Conservation (phyloP, 2,888 invertebrate species). For the Coenonympha glycerion region DNA sequence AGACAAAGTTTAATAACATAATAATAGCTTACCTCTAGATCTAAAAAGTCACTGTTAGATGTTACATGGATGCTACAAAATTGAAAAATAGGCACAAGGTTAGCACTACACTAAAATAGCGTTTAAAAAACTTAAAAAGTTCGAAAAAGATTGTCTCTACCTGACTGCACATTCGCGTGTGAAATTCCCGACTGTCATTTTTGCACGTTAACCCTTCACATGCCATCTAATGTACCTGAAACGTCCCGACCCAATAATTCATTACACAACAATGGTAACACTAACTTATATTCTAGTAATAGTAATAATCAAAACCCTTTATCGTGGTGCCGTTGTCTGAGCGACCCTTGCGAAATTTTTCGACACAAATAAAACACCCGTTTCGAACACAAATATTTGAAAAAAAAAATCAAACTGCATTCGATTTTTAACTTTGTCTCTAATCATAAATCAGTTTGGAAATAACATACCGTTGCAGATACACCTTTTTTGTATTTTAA, state of each 20-base stretch:
- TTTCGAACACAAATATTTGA: conserved; percentile 69
- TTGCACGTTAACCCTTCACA: conserved; percentile 70
- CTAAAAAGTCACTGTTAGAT: too few species aligned
- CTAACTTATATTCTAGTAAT: conserved; percentile 68
- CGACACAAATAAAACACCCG: conserved; percentile 75
- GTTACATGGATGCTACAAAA: too few species aligned
- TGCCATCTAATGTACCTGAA: conserved; percentile 73
- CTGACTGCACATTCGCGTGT: conserved; percentile 67
- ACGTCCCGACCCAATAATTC: conserved; percentile 74
- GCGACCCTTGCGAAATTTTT: conserved; percentile 70
- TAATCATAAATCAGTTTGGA: conserved; percentile 68
- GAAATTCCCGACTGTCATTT: conserved; percentile 63
- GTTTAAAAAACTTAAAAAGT: conserved; percentile 4
- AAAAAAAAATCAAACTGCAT: conserved; percentile 44
- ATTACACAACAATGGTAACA: conserved; percentile 69
- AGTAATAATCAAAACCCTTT: conserved; percentile 69
- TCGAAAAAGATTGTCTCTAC: conserved; percentile 33
- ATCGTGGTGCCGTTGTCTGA: conserved; percentile 53
- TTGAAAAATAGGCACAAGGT: background rate
- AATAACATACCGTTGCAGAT: conserved; percentile 60
- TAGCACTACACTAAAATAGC: background rate
- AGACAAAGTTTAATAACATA: too few species aligned
- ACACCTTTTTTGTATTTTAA: conserved; percentile 57
- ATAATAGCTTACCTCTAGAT: too few species aligned
- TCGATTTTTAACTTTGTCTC: conserved; percentile 63